Conservation (phyloP, 2,797 vertebrate species). For the Lutjanus campechanus region DNA sequence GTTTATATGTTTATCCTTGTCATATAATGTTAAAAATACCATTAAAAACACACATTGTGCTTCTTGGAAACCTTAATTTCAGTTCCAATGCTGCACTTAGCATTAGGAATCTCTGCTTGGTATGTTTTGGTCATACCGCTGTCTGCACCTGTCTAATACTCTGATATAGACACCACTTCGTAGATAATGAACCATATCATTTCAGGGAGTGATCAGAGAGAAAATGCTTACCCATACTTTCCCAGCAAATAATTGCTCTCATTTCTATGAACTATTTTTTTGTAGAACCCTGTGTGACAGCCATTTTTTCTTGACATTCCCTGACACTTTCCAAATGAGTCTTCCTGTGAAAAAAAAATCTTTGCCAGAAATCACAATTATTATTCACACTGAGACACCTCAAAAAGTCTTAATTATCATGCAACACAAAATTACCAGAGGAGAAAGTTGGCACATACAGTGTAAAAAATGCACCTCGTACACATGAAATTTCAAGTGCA, state of each 20-base stretch:
- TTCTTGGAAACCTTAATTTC: neutral
- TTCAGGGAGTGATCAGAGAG: constrained; percentile 11
- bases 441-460: neutral
- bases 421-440: neutral
- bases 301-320: constrained; percentile 17
- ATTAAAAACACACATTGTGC: constrained; percentile 8
- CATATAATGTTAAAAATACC: constrained; percentile 11
- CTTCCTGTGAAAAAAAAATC: constrained; percentile 9
- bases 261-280: constrained; percentile 22
- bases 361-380: constrained; percentile 30
- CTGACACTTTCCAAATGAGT: constrained; percentile 34
- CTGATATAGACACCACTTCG: constrained; percentile 28
- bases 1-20: neutral
- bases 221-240: constrained; percentile 28
- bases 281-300: neutral
- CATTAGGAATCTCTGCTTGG: constrained; percentile 17
- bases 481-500: neutral
- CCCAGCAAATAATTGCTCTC: constrained; percentile 14
- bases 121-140: constrained; percentile 23
- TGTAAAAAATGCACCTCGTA: constrained; percentile 1
- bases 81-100: constrained; percentile 2
- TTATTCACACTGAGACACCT: constrained; percentile 31
- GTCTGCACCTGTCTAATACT: constrained; percentile 22
- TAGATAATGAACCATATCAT: constrained; percentile 28
- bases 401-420: constrained; percentile 21